phyloP scores from a whole-genome alignment of 1,140 invertebrate genomes.

The Drosophila ananassae region DNA sequence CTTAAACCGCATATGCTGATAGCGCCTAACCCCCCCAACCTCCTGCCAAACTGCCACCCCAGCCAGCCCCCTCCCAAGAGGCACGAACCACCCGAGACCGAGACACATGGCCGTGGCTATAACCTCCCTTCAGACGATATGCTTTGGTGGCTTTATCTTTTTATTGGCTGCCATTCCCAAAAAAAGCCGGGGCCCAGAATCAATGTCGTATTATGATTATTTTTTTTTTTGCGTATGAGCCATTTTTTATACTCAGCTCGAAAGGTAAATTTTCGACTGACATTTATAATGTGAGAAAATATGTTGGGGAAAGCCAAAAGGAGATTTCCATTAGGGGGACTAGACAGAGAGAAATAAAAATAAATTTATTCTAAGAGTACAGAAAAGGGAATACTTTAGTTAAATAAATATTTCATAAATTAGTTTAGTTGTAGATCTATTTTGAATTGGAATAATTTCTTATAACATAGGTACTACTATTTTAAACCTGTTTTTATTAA shows the following conservation, averaged over 20 bases:
- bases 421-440: too few relatives aligned
- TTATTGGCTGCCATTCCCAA: slow-evolving; percentile 69
- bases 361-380: not conserved
- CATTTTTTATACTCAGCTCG: slow-evolving; percentile 51
- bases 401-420: too few relatives aligned
- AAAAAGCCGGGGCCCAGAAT: slow-evolving; percentile 36
- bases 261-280: slow-evolving; percentile 55
- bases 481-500: too few relatives aligned
- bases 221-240: slow-evolving; percentile 30
- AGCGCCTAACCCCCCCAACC: slow-evolving; percentile 34
- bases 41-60: not conserved
- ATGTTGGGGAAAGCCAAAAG: slow-evolving; percentile 26
- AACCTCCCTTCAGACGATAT: slow-evolving; percentile 38
- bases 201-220: slow-evolving; percentile 57
- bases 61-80: slow-evolving; percentile 4
- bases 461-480: too few relatives aligned
- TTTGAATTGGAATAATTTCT: too few relatives aligned
- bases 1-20: slow-evolving; percentile 82
- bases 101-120: slow-evolving; percentile 57
- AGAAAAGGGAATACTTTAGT: too few relatives aligned
- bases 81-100: slow-evolving; percentile 54
- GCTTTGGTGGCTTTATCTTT: slow-evolving; percentile 67
- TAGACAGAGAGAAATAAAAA: slow-evolving; percentile 2
- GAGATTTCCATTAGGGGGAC: slow-evolving; percentile 32
- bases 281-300: slow-evolving; percentile 67